These are phyloP conservation scores for Caenorhabditis imperialis DNA, from an alignment of 2,888 invertebrate genomes.

Conservation along the genomic window DNA sequence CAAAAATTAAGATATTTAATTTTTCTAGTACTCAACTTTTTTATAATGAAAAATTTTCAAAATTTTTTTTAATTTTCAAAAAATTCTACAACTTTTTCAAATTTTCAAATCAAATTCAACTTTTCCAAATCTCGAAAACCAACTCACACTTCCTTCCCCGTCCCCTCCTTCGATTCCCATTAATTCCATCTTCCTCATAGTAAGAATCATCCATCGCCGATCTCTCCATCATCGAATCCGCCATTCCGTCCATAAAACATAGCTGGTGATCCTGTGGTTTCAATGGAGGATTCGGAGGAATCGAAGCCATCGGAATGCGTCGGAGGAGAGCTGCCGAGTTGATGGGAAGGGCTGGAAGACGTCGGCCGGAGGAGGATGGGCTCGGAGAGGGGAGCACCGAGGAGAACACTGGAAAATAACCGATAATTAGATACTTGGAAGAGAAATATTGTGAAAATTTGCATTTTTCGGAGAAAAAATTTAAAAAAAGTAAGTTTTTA, in stretches of 20 bases:
- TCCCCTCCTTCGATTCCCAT: conserved; percentile 67
- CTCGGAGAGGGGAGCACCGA: conserved; percentile 51
- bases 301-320: conserved; percentile 49
- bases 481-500: neutral
- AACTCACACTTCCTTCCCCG: conserved; percentile 53
- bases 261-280: conserved; percentile 55
- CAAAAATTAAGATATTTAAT: no score
- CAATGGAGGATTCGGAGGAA: conserved; percentile 50
- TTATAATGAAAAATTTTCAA: no score
- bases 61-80: no score
- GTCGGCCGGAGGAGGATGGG: conserved; percentile 60
- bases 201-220: conserved; percentile 71
- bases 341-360: conserved; percentile 62
- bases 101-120: no score
- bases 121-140: no score
- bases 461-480: no score
- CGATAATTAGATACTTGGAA: no score
- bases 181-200: conserved; percentile 76
- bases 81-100: no score
- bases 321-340: conserved; percentile 49
- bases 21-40: no score
- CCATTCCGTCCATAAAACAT: conserved; percentile 64
- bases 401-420: conserved; percentile 25
- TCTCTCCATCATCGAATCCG: conserved; percentile 62
- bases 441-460: neutral